Percentiles rank a stretch among this genome's conserved stretches.
Evolutionary conservation across 2,113 vertebrate genomes (phyloP).

Genomic region (Nanger granti): DNA sequence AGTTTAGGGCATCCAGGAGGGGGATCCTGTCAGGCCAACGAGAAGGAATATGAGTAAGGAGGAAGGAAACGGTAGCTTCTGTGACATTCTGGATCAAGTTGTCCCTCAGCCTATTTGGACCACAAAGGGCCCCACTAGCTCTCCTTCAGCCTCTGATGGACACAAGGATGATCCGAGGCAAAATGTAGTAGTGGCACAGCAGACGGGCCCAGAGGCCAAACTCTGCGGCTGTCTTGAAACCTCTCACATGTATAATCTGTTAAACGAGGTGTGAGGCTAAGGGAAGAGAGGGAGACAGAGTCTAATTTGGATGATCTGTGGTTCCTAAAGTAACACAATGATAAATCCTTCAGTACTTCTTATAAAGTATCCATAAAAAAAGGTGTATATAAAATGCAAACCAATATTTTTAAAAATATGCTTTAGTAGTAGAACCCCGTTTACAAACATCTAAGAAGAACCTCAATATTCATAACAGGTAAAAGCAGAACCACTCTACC

Average conservation of each 20-base stretch:
- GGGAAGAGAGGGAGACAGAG: neutral
- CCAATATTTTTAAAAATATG: neutral
- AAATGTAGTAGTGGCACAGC: fast-evolving
- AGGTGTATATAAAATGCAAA: neutral
- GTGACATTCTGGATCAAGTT: neutral
- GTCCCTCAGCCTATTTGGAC: neutral
- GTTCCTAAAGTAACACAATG: neutral
- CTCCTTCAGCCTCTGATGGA: neutral
- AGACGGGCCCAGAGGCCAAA: neutral
- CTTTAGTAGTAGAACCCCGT: neutral
- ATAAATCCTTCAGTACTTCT: neutral
- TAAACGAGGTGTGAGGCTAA: neutral
- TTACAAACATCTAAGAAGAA: conserved; percentile 5
- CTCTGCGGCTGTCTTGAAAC: neutral
- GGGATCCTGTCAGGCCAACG: neutral
- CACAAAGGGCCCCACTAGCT: neutral
- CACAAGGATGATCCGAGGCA: neutral
- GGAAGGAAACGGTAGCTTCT: neutral
- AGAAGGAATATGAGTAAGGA: neutral
- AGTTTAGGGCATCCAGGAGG: neutral
- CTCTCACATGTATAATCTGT: neutral
- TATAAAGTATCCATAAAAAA: neutral
- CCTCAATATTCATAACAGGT: neutral
- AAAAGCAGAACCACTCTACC: neutral
- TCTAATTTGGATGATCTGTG: conserved; percentile 7